phyloP scores from a whole-genome alignment of 2,113 vertebrate genomes.

The Motacilla tschutschensis region DNA sequence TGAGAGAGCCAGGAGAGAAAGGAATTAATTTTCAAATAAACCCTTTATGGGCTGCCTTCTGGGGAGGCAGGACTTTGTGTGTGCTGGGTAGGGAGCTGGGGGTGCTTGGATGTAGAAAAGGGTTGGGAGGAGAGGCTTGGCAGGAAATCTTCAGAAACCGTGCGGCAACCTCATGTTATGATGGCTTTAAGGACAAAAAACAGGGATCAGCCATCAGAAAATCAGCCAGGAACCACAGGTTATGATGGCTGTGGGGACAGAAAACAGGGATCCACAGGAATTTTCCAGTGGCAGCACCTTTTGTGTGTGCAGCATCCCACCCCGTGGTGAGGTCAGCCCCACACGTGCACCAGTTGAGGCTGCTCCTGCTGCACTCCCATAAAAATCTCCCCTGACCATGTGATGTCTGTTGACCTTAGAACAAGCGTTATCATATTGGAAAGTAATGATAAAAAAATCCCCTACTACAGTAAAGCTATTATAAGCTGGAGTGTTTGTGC shows the following conservation, averaged over 20 bases:
- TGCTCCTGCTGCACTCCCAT: neutral
- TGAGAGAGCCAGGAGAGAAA: slow-evolving; percentile 27
- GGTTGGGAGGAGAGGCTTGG: neutral
- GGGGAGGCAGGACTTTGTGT: neutral
- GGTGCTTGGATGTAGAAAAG: neutral
- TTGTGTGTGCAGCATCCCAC: fast-evolving
- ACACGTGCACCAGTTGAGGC: neutral
- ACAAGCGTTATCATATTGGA: slow-evolving; percentile 56
- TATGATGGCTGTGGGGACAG: fast-evolving
- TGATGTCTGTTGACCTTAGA: slow-evolving; percentile 56
- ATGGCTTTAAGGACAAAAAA: neutral
- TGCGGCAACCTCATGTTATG: fast-evolving
- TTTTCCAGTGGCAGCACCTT: fast-evolving
- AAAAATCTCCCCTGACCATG: slow-evolving; percentile 10
- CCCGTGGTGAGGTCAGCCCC: fast-evolving
- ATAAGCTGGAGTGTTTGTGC: slow-evolving; percentile 56
- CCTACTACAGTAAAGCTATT: slow-evolving; percentile 48
- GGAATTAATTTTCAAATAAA: slow-evolving; percentile 19
- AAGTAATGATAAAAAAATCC: slow-evolving; percentile 58
- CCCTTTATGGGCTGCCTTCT: neutral
- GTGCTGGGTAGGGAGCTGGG: neutral
- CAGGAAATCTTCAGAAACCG: neutral
- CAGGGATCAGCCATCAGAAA: neutral
- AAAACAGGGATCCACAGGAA: neutral
- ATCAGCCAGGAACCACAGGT: neutral